Evolutionary conservation across 2,888 invertebrate species (phyloP).

Genomic region (Limnephilus rhombicus): DNA sequence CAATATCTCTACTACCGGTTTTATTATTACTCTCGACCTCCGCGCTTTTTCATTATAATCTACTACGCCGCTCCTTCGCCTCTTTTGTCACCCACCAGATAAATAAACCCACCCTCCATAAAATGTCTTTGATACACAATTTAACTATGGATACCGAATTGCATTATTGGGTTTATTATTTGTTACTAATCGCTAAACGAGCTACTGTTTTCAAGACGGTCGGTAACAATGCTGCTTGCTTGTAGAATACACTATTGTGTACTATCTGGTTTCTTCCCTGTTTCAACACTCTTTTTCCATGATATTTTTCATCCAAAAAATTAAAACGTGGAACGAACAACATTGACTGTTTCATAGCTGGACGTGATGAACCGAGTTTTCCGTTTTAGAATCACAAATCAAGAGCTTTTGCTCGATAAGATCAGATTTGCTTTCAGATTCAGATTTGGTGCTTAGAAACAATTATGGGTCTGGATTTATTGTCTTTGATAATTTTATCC

Average conservation of each 20-base stretch:
- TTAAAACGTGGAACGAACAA: no score
- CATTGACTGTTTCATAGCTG: no score
- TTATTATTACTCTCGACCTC: slow-evolving; percentile 49
- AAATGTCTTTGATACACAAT: neutral
- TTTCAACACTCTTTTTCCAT: no score
- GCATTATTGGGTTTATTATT: neutral
- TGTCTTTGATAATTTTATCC: no score
- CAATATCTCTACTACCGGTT: slow-evolving; percentile 32
- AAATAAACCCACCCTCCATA: no score
- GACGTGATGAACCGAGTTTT: no score
- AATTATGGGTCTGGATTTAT: no score
- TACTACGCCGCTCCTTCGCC: neutral
- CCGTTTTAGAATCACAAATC: no score
- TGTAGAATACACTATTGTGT: neutral
- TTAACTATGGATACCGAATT: neutral
- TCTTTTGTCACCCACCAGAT: neutral
- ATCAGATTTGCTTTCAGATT: no score
- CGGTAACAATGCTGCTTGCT: neutral
- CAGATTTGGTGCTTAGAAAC: no score
- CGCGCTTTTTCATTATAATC: slow-evolving; percentile 3
- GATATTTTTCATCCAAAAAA: no score
- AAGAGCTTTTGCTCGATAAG: no score
- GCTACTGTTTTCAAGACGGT: neutral
- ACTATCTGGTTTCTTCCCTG: neutral
- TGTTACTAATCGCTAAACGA: neutral